A percentile compares a stretch with the other conserved stretches of the same genome.
These are phyloP conservation scores for Myzus persicae DNA, from an alignment of 1,140 invertebrate genomes.

Conservation along the genomic window DNA sequence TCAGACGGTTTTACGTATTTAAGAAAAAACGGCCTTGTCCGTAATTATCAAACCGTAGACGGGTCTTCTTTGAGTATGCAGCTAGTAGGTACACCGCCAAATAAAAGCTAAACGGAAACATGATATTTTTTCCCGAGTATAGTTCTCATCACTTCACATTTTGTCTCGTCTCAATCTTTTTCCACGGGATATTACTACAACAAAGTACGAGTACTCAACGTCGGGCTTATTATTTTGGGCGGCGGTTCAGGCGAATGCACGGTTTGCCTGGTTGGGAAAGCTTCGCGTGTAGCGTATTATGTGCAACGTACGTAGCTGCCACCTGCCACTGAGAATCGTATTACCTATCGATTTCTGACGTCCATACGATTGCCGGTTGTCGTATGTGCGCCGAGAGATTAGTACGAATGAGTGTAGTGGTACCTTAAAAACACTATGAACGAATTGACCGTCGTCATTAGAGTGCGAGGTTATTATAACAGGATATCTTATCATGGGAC, in stretches of 20 bases:
- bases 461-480: no score
- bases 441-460: no score
- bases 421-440: no score
- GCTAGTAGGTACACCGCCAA: neutral
- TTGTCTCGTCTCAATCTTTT: neutral
- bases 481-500: no score
- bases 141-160: neutral
- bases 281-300: neutral
- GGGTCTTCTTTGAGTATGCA: neutral
- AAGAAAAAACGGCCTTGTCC: neutral
- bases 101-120: no score
- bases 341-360: neutral
- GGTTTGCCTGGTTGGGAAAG: neutral
- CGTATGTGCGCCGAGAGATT: no score
- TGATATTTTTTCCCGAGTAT: neutral
- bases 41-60: neutral
- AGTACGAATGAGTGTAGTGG: no score
- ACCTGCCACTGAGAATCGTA: neutral
- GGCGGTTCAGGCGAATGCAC: neutral
- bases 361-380: neutral
- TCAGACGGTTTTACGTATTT: neutral
- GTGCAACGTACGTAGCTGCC: neutral
- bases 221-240: neutral
- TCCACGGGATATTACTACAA: neutral
- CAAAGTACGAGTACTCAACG: neutral